Evolutionary conservation across 35 echinoderm and acorn worm species (phyloP), one percentile per base, ranked within the genome.

Genomic region (Patiria miniata): DNA sequence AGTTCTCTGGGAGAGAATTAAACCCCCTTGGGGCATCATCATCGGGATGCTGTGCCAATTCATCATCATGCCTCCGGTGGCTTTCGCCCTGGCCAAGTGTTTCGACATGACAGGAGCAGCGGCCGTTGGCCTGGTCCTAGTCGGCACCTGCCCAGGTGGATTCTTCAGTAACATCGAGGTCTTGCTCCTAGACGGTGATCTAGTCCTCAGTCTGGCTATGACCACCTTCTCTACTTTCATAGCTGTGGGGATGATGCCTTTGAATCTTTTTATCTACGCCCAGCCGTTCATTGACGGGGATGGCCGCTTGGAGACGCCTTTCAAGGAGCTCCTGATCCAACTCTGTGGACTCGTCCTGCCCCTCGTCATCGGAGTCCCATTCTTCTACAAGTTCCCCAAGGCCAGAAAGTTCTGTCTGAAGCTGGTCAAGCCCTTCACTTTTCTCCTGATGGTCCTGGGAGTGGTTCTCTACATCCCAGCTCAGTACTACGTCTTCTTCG

Each of bases 11-110:
- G 42, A 91, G 55, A 37, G 86, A 34, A 29, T 99, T 5, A 81
- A 69, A 15, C 89, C 84, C 6, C 96, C 96, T 14, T 94, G 89
- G 85, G 86, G 78, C 4, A 42, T 99, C 12, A 39, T 94, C 3
- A 91, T 99, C 16, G 96, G 96, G 15, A 87, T 94, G 79, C 29
- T 99, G 21, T 99, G 96, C 28, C 96, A 99, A 38, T 99, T 94
- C 53, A 89, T 94, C 59, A 58, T 99, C 54, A 92, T 99, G 87
- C 96, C 96, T 7, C 51, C 91, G 3, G 47, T 94, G 26, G 93
- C 92, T 15, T 99, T 89, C 86, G 39, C 51, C 15, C 51, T 99
- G 28, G 89, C 92, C 16, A 87, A 91, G 85, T n/a, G 78, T 17
- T 56, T 91, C 15, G 58, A 85, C 1, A 53, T 95, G 19, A 85